Conservation (phyloP, 2,113 vertebrate species). For the Chaetorhynchus papuensis region DNA sequence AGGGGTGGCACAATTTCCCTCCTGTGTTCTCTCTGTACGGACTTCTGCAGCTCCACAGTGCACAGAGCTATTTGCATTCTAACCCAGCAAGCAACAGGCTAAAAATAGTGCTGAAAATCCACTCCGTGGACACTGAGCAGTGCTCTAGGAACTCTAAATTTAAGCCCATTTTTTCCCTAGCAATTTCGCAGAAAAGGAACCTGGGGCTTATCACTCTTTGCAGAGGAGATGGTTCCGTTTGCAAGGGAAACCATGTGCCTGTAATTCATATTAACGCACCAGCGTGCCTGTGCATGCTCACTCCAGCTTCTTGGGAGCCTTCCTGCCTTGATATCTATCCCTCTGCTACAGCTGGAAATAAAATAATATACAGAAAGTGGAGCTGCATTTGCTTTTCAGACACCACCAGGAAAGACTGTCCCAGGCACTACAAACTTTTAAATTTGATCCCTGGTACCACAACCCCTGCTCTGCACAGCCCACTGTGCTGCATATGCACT, state of each 20-base stretch:
- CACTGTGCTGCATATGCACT: neutral
- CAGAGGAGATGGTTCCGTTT: neutral
- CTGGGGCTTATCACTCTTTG: constrained; percentile 10
- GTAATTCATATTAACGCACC: constrained; percentile 25
- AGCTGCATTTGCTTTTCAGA: neutral
- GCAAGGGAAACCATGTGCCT: neutral
- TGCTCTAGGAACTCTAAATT: neutral
- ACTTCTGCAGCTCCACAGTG: neutral
- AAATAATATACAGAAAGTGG: neutral
- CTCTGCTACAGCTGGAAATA: neutral
- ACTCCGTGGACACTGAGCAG: neutral
- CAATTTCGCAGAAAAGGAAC: neutral
- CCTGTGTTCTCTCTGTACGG: neutral
- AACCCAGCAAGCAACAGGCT: neutral
- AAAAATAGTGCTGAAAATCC: constrained; percentile 11
- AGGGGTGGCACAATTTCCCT: neutral
- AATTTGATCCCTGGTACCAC: neutral
- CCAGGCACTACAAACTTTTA: neutral
- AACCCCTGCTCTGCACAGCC: neutral
- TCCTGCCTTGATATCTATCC: neutral
- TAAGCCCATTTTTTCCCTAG: neutral
- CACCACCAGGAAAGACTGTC: accelerated
- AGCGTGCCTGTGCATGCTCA: neutral
- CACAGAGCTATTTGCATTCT: neutral
- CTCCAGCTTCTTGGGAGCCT: neutral